phyloP scores from a whole-genome alignment of 2,797 vertebrate genomes.

The Acestrorhynchus altus region DNA sequence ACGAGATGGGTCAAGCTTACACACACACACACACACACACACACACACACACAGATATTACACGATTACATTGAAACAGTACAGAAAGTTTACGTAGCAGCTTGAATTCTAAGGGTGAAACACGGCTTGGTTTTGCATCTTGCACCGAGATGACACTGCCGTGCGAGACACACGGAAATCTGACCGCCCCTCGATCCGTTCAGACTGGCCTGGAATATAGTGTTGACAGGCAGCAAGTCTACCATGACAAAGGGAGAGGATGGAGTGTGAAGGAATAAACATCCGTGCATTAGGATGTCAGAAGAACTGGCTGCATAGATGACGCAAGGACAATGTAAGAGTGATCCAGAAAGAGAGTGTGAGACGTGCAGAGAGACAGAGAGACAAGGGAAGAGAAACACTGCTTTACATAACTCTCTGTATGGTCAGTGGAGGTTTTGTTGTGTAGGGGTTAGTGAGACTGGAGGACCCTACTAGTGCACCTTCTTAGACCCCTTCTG shows the following conservation, averaged over 20 bases:
- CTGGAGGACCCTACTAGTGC: not conserved
- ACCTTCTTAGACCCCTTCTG: not conserved
- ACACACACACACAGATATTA: no score
- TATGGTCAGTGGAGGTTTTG: conserved; percentile 5
- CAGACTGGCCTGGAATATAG: not conserved
- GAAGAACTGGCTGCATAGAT: conserved; percentile 64
- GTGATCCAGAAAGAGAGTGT: conserved; percentile 13
- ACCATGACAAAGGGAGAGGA: not conserved
- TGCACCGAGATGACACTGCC: not conserved
- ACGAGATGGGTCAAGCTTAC: no score
- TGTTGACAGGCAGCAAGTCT: not conserved
- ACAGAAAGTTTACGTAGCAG: no score
- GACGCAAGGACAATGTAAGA: conserved; percentile 77
- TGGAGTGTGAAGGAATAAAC: conserved; percentile 36
- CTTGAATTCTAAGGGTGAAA: not conserved
- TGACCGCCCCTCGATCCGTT: not conserved
- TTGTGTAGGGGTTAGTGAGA: not conserved
- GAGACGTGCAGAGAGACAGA: conserved; percentile 14
- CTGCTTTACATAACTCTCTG: not conserved
- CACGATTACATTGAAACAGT: no score
- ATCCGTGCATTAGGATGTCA: conserved; percentile 53
- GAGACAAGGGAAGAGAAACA: conserved; percentile 1
- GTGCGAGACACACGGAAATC: not conserved
- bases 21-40: no score
- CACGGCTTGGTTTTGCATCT: no score